phyloP scores from a whole-genome alignment of 2,113 vertebrate genomes.

The Chlorodrepanis virens region DNA sequence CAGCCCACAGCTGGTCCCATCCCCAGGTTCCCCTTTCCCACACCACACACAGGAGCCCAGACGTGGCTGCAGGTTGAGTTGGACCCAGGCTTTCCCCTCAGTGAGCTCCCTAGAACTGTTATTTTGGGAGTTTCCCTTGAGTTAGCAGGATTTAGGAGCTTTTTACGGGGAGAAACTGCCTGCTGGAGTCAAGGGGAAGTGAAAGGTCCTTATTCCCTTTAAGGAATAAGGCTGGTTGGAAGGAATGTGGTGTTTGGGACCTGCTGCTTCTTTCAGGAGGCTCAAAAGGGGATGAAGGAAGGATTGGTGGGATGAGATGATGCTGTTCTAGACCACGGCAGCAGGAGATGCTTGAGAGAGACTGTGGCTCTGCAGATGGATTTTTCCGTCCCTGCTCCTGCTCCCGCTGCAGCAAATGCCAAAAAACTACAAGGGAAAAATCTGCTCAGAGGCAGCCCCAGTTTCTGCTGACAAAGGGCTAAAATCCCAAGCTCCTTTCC shows the following conservation, averaged over 20 bases:
- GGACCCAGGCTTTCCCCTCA: neutral
- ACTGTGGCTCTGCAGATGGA: neutral
- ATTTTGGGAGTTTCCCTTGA: neutral
- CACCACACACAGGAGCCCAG: rapidly evolving
- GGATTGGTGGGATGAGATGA: neutral
- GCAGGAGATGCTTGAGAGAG: neutral
- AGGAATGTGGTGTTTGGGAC: neutral
- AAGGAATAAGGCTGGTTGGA: neutral
- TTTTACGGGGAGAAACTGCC: neutral
- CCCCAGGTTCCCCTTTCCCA: neutral
- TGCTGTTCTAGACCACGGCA: neutral
- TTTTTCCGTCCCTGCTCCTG: neutral
- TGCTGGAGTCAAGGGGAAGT: neutral
- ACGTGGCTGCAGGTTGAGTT: neutral
- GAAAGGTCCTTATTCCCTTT: neutral
- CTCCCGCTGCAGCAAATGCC: neutral
- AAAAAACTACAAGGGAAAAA: conserved; percentile 30
- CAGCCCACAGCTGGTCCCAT: neutral
- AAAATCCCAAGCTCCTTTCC: neutral
- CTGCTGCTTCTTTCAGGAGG: neutral
- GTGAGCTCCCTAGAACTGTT: neutral
- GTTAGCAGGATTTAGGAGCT: neutral
- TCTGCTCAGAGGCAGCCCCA: neutral
- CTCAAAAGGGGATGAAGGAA: neutral
- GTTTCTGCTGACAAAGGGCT: conserved; percentile 43